Conservation (phyloP, 1,140 invertebrate species). For the Anoplophora glabripennis region DNA sequence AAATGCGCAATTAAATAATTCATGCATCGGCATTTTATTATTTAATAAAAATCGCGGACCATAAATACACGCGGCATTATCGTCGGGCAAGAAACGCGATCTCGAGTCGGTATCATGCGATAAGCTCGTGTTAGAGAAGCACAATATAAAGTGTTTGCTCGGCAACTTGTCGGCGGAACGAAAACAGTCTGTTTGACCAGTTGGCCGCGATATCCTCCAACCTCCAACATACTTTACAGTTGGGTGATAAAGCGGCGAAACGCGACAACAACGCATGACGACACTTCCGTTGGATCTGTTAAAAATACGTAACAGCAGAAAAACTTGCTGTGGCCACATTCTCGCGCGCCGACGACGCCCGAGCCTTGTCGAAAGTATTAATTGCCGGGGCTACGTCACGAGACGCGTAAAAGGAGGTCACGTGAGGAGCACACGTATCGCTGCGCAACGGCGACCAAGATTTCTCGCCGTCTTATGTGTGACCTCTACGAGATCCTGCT, state of each 20-base stretch:
- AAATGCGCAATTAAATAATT: too few species aligned
- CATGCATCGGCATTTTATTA: too few species aligned
- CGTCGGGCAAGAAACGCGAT: too few species aligned
- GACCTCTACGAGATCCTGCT: constrained; percentile 13
- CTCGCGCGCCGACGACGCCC: constrained; percentile 44
- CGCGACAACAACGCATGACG: constrained; percentile 44
- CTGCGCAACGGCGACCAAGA: constrained; percentile 9
- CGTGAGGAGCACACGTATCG: constrained; percentile 37
- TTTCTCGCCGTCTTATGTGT: constrained; percentile 2
- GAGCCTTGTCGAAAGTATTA: constrained; percentile 18
- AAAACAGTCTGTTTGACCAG: too few species aligned
- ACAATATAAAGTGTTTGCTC: too few species aligned
- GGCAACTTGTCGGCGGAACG: too few species aligned
- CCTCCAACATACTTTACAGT: neutral
- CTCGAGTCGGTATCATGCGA: too few species aligned
- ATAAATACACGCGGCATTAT: too few species aligned
- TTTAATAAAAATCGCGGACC: too few species aligned
- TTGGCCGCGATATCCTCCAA: too few species aligned
- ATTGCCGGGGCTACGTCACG: constrained; percentile 37
- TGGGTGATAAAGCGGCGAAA: constrained; percentile 3
- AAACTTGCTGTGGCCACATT: constrained; percentile 54
- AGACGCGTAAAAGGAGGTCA: constrained; percentile 37
- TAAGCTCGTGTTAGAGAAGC: too few species aligned
- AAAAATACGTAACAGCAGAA: constrained; percentile 54
- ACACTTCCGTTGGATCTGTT: constrained; percentile 53